Evolutionary conservation across 2,888 invertebrate species (phyloP).

Genomic region (Nemapogon koenigi): DNA sequence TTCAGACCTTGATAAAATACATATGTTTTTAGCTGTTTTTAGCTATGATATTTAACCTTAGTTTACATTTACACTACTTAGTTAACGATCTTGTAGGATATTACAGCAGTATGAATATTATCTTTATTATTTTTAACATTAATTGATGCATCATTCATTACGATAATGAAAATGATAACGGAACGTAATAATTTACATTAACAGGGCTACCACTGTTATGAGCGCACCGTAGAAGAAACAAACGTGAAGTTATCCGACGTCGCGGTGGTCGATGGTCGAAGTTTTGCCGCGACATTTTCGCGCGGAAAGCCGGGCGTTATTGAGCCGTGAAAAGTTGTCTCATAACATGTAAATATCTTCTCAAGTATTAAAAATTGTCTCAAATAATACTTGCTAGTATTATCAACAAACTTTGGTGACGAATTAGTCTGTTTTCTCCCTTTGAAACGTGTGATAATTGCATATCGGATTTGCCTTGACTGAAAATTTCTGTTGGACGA

Average conservation of each 20-base stretch:
- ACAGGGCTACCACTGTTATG: slow-evolving; percentile 26
- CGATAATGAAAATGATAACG: too few species aligned
- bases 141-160: too few species aligned
- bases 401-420: neutral
- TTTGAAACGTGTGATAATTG: slow-evolving; percentile 1
- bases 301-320: slow-evolving; percentile 66
- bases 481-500: too few species aligned
- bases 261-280: slow-evolving; percentile 29
- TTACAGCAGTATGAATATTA: too few species aligned
- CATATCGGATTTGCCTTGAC: too few species aligned
- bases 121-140: too few species aligned
- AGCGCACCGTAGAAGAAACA: slow-evolving; percentile 63
- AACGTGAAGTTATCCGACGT: slow-evolving; percentile 49
- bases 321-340: slow-evolving; percentile 59
- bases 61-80: too few species aligned
- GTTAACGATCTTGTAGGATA: too few species aligned
- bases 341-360: slow-evolving; percentile 30
- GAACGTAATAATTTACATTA: slow-evolving; percentile 28
- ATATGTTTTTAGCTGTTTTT: too few species aligned
- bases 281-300: slow-evolving; percentile 66
- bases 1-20: too few species aligned
- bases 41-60: too few species aligned
- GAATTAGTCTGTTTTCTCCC: neutral
- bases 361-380: neutral
- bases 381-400: neutral